A percentile compares a stretch with the other conserved stretches of the same genome.
These are phyloP conservation scores for Caenorhabditis sp. DNA, from an alignment of 2,888 invertebrate species.

Conservation along the genomic window DNA sequence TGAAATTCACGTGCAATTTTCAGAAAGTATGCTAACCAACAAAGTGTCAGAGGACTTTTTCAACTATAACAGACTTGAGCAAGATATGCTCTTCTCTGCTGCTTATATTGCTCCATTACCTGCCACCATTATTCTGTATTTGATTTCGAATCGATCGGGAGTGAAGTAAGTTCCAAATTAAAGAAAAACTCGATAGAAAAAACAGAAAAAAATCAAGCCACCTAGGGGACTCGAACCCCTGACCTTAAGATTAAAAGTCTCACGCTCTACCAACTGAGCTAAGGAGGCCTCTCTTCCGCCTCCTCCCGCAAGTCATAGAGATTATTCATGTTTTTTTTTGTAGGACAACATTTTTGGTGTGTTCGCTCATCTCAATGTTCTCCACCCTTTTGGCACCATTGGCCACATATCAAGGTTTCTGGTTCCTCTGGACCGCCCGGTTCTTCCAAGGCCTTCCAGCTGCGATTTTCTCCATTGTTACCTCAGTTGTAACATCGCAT, in stretches of 20 bases:
- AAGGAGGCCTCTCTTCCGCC: no score
- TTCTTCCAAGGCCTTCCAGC: slow-evolving; percentile 44
- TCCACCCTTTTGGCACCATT: slow-evolving; percentile 43
- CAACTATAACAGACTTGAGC: slow-evolving; percentile 31
- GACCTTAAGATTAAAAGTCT: slow-evolving; percentile 59
- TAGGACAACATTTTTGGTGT: slow-evolving; percentile 43
- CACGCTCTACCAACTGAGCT: slow-evolving; percentile 66
- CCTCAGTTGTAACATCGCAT: slow-evolving; percentile 39
- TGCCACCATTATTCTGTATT: slow-evolving; percentile 30
- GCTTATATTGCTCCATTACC: slow-evolving; percentile 40
- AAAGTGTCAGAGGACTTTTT: slow-evolving; percentile 8
- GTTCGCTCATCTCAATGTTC: slow-evolving; percentile 41
- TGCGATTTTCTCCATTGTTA: slow-evolving; percentile 28
- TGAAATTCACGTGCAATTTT: background rate
- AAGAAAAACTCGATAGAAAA: background rate
- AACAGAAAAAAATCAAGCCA: slow-evolving; percentile 11
- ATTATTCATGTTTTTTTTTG: slow-evolving; percentile 5
- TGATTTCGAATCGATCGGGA: slow-evolving; percentile 29
- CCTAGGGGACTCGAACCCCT: slow-evolving; percentile 48
- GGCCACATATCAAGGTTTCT: slow-evolving; percentile 43
- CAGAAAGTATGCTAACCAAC: background rate
- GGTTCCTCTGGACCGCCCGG: slow-evolving; percentile 33
- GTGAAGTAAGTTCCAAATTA: slow-evolving; percentile 23
- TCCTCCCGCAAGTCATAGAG: background rate
- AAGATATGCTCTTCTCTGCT: slow-evolving; percentile 38